Conservation (phyloP, 2,113 vertebrate species). For the Calonectris borealis region DNA sequence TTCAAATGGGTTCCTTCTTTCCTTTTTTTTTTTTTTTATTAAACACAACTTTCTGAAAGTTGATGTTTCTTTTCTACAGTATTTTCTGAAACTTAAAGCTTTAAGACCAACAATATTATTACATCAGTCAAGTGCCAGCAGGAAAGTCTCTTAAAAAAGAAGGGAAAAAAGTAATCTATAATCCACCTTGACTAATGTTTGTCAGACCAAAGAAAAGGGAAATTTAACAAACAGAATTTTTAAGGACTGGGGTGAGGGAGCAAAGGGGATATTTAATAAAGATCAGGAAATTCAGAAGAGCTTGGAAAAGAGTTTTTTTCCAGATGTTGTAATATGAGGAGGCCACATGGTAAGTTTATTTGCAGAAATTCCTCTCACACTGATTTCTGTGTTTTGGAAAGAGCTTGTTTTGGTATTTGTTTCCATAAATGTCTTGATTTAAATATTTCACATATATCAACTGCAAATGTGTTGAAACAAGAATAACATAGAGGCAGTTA, state of each 20-base stretch:
- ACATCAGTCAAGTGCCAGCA: background rate
- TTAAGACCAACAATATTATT: background rate
- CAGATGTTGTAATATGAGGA: slow-evolving; percentile 40
- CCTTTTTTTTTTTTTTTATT: background rate
- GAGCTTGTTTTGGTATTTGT: background rate
- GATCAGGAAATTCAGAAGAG: slow-evolving; percentile 26
- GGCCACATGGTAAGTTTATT: background rate
- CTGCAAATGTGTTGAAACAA: background rate
- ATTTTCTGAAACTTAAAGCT: slow-evolving; percentile 13
- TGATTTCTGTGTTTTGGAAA: slow-evolving; percentile 13
- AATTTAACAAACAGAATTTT: slow-evolving; percentile 29
- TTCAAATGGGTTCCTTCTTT: background rate
- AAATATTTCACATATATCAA: background rate
- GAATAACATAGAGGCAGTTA: background rate
- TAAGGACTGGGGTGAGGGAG: background rate
- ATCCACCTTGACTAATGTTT: slow-evolving; percentile 55
- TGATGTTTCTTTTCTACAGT: background rate
- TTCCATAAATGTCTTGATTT: background rate
- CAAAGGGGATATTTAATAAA: slow-evolving; percentile 25
- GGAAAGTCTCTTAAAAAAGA: background rate
- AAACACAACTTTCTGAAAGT: background rate
- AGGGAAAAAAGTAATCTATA: background rate
- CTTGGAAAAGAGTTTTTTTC: background rate
- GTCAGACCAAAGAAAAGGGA: slow-evolving; percentile 11
- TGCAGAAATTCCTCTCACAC: background rate